Evolutionary conservation across 2,888 invertebrate genomes (phyloP).

Genomic region (Hedychridium roseum): DNA sequence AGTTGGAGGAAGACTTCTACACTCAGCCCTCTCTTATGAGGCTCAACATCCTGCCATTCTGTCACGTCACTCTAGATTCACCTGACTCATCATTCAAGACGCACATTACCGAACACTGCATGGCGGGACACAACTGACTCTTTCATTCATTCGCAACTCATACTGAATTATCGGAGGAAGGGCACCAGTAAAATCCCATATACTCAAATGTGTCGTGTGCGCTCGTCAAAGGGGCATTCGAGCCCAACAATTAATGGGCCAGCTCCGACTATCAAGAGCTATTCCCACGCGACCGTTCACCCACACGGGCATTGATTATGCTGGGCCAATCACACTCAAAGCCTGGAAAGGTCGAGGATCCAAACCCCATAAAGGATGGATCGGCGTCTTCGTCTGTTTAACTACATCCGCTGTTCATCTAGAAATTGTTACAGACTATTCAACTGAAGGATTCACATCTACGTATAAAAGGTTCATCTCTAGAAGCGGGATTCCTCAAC

Average conservation of each 20-base stretch:
- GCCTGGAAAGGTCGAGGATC: constrained; percentile 1
- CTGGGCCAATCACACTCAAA: constrained; percentile 8
- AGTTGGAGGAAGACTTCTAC: constrained; percentile 10
- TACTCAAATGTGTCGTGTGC: too few relatives aligned
- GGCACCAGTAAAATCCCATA: too few relatives aligned
- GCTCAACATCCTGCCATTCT: not conserved
- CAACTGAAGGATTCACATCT: constrained; percentile 18
- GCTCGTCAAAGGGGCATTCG: too few relatives aligned
- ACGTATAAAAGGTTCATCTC: constrained; percentile 26
- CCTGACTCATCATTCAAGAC: not conserved
- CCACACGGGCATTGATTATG: constrained; percentile 8
- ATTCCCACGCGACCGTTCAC: constrained; percentile 4
- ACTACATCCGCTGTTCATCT: constrained; percentile 8
- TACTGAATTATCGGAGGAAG: too few relatives aligned
- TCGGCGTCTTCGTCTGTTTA: constrained; percentile 7
- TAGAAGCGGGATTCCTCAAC: constrained; percentile 1
- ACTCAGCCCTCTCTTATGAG: constrained; percentile 3
- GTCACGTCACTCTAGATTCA: not conserved
- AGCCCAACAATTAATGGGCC: constrained; percentile 35
- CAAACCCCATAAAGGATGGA: too few relatives aligned
- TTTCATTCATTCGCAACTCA: too few relatives aligned
- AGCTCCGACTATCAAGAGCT: constrained; percentile 31
- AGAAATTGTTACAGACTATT: constrained; percentile 6
- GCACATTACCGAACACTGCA: constrained; percentile 1
- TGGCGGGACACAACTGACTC: too few relatives aligned